Percentiles rank a stretch among this genome's conserved stretches.
Conservation (phyloP, 2,888 invertebrate species). For the Melipona beecheii region DNA sequence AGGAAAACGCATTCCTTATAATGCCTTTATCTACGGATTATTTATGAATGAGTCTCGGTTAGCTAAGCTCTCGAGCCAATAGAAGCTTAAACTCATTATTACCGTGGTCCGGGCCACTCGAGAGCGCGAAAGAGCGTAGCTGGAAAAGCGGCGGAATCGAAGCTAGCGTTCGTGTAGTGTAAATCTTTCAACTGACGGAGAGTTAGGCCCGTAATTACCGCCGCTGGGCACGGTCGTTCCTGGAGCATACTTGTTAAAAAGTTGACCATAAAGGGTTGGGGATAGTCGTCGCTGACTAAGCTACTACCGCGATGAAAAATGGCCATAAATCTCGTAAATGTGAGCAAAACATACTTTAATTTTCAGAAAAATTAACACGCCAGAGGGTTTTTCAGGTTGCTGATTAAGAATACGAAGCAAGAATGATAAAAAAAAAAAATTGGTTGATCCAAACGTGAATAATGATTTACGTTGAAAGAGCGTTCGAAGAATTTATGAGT, state of each 20-base stretch:
- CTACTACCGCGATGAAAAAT: background rate
- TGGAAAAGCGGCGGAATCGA: constrained; percentile 3
- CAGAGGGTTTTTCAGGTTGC: background rate
- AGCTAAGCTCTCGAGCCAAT: constrained; percentile 20
- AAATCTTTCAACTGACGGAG: constrained; percentile 17
- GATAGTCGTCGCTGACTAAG: too few relatives aligned
- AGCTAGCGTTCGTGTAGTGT: constrained; percentile 12
- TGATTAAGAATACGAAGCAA: background rate
- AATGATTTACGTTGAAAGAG: too few relatives aligned
- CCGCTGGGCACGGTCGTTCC: background rate
- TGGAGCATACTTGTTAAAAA: constrained; percentile 11
- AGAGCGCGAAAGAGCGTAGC: constrained; percentile 7
- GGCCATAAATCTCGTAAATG: background rate
- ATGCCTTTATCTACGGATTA: constrained; percentile 17
- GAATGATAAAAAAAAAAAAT: too few relatives aligned
- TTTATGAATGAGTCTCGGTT: constrained; percentile 16
- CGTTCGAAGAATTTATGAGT: too few relatives aligned
- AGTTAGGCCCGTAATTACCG: constrained; percentile 17
- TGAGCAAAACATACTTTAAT: background rate
- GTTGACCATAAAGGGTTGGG: background rate
- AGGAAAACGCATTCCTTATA: background rate
- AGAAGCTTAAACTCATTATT: constrained; percentile 36
- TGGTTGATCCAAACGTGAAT: too few relatives aligned
- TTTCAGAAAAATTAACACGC: background rate
- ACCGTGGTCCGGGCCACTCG: background rate